These are phyloP conservation scores for Porites cylindrica DNA, from an alignment of 92 coral and sea anemone species.

Conservation along the genomic window DNA sequence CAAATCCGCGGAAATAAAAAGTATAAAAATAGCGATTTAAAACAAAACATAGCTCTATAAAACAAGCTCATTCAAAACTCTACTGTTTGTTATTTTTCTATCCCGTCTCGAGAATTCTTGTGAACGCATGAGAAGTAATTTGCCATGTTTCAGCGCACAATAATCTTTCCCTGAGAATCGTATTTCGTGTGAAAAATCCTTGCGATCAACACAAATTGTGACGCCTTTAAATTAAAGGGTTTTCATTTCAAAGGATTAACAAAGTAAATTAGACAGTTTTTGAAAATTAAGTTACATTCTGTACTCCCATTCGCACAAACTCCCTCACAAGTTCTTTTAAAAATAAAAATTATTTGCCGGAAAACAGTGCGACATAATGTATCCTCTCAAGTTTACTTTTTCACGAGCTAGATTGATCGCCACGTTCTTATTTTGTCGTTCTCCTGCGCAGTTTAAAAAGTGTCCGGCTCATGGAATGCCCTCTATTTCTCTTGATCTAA, in stretches of 20 bases:
- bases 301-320: too few relatives aligned
- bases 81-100: too few relatives aligned
- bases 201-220: slow-evolving; percentile 30
- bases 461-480: slow-evolving; percentile 27
- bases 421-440: not conserved
- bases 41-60: not conserved
- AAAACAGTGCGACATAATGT: too few relatives aligned
- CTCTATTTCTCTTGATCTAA: slow-evolving; percentile 73
- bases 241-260: not conserved
- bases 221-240: not conserved
- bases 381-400: not conserved
- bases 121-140: not conserved
- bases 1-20: slow-evolving; percentile 6
- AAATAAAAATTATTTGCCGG: too few relatives aligned
- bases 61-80: too few relatives aligned
- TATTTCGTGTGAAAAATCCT: not conserved
- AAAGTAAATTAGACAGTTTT: not conserved
- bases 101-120: too few relatives aligned
- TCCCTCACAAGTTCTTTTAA: too few relatives aligned
- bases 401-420: not conserved
- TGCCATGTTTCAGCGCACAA: not conserved
- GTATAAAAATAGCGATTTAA: slow-evolving; percentile 11
- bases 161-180: not conserved
- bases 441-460: too few relatives aligned
- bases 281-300: not conserved